A percentile compares a stretch with the other conserved stretches of the same genome.
These are phyloP conservation scores for Alectura lathami DNA, from an alignment of 2,113 vertebrate species.

Conservation along the genomic window DNA sequence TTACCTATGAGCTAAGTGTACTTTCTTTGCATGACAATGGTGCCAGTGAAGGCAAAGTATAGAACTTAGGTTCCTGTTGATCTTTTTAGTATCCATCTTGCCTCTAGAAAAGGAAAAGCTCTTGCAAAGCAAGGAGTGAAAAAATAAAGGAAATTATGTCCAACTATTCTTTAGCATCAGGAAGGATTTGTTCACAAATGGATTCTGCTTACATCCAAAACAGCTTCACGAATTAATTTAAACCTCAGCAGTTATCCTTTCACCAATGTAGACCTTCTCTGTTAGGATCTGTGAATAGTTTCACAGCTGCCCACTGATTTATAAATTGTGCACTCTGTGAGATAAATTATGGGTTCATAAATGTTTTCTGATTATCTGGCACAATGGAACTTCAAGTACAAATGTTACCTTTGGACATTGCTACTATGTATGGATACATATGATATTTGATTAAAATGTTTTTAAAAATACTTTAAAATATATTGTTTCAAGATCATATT, in stretches of 20 bases:
- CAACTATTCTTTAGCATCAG: not conserved
- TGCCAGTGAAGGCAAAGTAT: not conserved
- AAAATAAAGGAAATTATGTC: not conserved
- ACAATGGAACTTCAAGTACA: not conserved
- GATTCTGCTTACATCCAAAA: not conserved
- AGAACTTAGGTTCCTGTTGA: not conserved
- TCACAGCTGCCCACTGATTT: not conserved
- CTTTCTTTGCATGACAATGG: not conserved
- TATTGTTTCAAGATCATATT: fast-evolving
- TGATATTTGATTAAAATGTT: not conserved
- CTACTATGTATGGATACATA: not conserved
- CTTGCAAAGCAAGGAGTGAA: not conserved
- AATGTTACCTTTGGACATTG: not conserved
- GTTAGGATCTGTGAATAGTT: not conserved
- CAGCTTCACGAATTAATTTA: not conserved
- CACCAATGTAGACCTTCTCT: not conserved
- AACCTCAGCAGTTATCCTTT: not conserved
- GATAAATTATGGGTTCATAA: not conserved
- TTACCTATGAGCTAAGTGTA: not conserved
- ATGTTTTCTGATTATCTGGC: not conserved
- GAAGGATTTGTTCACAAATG: not conserved
- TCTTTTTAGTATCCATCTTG: not conserved
- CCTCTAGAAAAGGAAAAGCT: not conserved
- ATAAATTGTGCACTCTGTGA: not conserved
- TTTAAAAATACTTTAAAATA: not conserved